A percentile compares a stretch with the other conserved stretches of the same genome.
Conservation (phyloP, 2,113 vertebrate species). For the Rhadina sibilatrix region DNA sequence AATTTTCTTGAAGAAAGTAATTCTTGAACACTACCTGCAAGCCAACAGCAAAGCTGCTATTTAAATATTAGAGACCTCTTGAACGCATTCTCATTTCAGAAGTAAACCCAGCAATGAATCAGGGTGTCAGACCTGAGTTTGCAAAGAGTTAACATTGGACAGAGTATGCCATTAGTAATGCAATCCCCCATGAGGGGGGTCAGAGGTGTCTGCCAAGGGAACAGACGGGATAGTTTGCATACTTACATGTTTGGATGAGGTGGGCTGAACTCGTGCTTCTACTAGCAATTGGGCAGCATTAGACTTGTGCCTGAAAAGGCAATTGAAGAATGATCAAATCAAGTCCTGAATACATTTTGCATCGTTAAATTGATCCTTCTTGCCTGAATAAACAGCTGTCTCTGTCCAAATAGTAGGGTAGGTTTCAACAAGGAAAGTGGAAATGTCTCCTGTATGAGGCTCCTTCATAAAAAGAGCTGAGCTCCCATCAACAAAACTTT, state of each 20-base stretch:
- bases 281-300: constrained; percentile 92
- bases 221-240: neutral
- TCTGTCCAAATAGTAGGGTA: neutral
- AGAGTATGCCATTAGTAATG: neutral
- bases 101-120: neutral
- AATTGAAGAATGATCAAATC: constrained; percentile 45
- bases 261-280: constrained; percentile 92
- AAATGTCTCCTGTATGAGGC: neutral
- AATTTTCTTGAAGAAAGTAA: neutral
- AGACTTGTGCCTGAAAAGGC: constrained; percentile 85
- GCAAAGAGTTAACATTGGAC: neutral
- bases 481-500: neutral
- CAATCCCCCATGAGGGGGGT: neutral
- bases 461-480: neutral
- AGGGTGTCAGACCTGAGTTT: neutral
- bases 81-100: neutral
- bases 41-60: neutral
- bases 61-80: neutral
- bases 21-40: neutral
- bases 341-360: neutral
- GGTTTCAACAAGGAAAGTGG: neutral
- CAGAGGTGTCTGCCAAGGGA: constrained; percentile 42
- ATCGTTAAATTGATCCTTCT: neutral
- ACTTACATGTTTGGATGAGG: constrained; percentile 87
- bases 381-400: neutral